phyloP scores from a whole-genome alignment of 1,140 invertebrate genomes.

The Plectrocnemia conspersa region DNA sequence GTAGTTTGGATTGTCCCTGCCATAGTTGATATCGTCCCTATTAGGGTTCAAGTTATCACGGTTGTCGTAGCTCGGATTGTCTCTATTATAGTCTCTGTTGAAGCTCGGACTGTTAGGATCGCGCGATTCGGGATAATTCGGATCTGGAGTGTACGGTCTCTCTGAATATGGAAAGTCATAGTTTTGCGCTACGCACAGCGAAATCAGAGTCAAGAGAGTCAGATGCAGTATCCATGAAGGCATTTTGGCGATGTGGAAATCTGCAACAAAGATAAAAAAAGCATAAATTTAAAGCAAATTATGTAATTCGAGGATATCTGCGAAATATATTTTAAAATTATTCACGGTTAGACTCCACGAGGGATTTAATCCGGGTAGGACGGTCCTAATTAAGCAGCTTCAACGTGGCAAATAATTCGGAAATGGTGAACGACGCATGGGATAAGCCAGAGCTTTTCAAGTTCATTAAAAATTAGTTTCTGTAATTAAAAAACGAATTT shows the following conservation, averaged over 20 bases:
- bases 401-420: too few species aligned
- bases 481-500: too few species aligned
- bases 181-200: not conserved
- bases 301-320: not conserved
- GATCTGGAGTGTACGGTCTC: constrained; percentile 23
- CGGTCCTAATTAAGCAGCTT: too few species aligned
- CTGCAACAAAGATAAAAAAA: too few species aligned
- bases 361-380: too few species aligned
- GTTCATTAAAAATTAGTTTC: too few species aligned
- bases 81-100: constrained; percentile 35
- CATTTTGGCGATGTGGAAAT: not conserved
- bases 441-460: too few species aligned
- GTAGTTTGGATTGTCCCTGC: constrained; percentile 24
- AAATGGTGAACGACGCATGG: too few species aligned
- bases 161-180: constrained; percentile 16
- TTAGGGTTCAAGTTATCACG: constrained; percentile 26
- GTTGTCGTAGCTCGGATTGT: constrained; percentile 20
- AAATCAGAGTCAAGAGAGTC: not conserved
- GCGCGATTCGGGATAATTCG: constrained; percentile 35
- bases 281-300: too few species aligned
- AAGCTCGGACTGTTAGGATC: constrained; percentile 38
- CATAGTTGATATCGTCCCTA: constrained; percentile 12
- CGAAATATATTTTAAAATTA: too few species aligned
- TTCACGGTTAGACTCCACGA: too few species aligned
- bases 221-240: not conserved